Evolutionary conservation across 64 coral and sea anemone species (phyloP).

Genomic region (Pachyseris speciosa): DNA sequence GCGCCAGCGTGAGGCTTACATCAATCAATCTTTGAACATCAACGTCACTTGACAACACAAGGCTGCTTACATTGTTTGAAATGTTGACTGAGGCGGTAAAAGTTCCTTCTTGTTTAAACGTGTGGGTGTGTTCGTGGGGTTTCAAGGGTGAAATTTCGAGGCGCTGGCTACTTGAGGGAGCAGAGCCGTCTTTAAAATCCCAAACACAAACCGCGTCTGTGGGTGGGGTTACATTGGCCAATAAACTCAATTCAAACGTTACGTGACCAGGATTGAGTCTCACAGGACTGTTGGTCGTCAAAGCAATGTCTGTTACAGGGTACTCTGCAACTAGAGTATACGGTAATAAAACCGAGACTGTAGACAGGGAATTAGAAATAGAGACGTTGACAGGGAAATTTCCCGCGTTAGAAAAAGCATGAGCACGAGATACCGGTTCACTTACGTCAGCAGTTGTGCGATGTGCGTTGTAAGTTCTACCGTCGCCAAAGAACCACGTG

Average conservation of each 20-base stretch:
- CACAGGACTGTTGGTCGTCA: conserved; percentile 61
- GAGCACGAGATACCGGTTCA: conserved; percentile 10
- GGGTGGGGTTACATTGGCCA: conserved; percentile 30
- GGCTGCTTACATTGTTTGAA: conserved; percentile 81
- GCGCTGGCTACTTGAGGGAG: not conserved
- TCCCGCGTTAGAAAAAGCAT: conserved; percentile 54
- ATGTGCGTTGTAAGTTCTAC: conserved; percentile 9
- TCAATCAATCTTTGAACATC: conserved; percentile 60
- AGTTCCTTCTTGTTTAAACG: conserved; percentile 28
- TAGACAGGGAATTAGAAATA: conserved; percentile 65
- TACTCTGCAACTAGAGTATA: conserved; percentile 57
- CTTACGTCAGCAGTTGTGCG: not conserved
- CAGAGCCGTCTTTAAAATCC: conserved; percentile 72
- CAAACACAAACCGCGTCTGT: conserved; percentile 63
- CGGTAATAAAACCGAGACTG: conserved; percentile 10
- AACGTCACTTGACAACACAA: conserved; percentile 5
- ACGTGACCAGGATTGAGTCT: conserved; percentile 56
- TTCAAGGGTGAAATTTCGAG: not conserved
- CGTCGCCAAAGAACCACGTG: conserved; percentile 66
- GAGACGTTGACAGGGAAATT: conserved; percentile 68
- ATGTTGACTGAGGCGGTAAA: conserved; percentile 65
- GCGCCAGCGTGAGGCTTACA: conserved; percentile 29
- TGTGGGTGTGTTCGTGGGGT: conserved; percentile 1
- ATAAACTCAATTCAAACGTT: conserved; percentile 21
- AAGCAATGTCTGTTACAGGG: conserved; percentile 61